Evolutionary conservation across 2,797 vertebrate genomes (phyloP).

Genomic region (Diplodus puntazzo): DNA sequence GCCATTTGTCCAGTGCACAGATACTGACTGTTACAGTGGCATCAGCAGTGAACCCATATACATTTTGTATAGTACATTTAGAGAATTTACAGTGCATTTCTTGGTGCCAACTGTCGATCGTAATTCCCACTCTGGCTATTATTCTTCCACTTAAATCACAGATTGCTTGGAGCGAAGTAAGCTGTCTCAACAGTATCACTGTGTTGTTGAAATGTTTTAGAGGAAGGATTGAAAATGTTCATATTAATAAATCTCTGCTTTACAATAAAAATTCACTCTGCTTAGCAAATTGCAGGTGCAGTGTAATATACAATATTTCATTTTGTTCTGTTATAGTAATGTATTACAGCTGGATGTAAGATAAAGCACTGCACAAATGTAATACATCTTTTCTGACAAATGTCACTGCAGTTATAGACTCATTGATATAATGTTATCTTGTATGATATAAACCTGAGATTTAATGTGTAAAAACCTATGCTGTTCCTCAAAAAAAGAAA

Average conservation of each 20-base stretch:
- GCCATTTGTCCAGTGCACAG: conserved; percentile 41
- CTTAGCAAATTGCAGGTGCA: conserved; percentile 44
- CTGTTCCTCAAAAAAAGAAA: not conserved
- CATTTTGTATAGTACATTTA: conserved; percentile 63
- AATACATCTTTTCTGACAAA: conserved; percentile 34
- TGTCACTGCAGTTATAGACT: conserved; percentile 18
- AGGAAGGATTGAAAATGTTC: conserved; percentile 52
- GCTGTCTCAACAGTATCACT: conserved; percentile 15
- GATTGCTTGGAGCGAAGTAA: conserved; percentile 1
- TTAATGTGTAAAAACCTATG: conserved; percentile 40
- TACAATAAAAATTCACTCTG: conserved; percentile 39
- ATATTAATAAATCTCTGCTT: conserved; percentile 65
- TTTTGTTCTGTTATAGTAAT: conserved; percentile 59
- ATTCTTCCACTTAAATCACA: conserved; percentile 38
- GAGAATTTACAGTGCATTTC: conserved; percentile 57
- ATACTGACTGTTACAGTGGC: conserved; percentile 33
- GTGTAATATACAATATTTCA: conserved; percentile 54
- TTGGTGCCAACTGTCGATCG: conserved; percentile 62
- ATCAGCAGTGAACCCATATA: conserved; percentile 55
- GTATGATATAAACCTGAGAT: conserved; percentile 44
- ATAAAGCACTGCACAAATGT: conserved; percentile 55
- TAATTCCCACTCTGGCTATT: conserved; percentile 51
- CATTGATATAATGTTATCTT: conserved; percentile 47
- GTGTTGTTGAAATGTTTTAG: conserved; percentile 37
- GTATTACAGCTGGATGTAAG: conserved; percentile 50